A percentile compares a stretch with the other conserved stretches of the same genome.
These are phyloP conservation scores for Apamea monoglypha DNA, from an alignment of 2,888 invertebrate genomes.

Conservation along the genomic window DNA sequence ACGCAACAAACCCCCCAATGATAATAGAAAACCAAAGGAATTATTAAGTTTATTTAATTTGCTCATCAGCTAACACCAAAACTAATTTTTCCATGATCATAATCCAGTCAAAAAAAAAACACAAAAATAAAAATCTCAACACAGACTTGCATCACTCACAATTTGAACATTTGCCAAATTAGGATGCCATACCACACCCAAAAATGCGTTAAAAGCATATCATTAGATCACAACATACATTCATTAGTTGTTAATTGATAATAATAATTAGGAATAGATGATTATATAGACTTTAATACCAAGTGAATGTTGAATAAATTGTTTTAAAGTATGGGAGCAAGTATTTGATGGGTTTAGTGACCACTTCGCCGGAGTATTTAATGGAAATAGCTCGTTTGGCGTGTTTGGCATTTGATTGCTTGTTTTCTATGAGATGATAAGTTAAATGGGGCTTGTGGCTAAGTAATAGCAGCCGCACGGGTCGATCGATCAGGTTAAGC, in stretches of 20 bases:
- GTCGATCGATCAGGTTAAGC: too few species aligned
- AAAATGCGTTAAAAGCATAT: slow-evolving; percentile 55
- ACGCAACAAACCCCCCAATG: not conserved
- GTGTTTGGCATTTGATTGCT: slow-evolving; percentile 44
- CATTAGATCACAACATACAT: slow-evolving; percentile 28
- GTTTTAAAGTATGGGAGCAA: slow-evolving; percentile 9
- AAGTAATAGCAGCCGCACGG: too few species aligned
- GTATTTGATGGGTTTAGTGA: slow-evolving; percentile 41
- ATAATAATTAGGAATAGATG: slow-evolving; percentile 47
- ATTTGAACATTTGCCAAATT: slow-evolving; percentile 55
- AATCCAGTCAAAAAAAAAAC: slow-evolving; percentile 1
- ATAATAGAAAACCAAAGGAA: not conserved
- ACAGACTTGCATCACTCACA: slow-evolving; percentile 8
- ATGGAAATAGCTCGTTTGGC: slow-evolving; percentile 20
- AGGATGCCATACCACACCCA: slow-evolving; percentile 29
- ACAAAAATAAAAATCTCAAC: not conserved
- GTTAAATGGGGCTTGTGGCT: too few species aligned
- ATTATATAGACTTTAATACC: slow-evolving; percentile 26
- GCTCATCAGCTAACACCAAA: not conserved
- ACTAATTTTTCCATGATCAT: not conserved
- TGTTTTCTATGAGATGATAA: slow-evolving; percentile 16
- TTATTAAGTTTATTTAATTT: too few species aligned
- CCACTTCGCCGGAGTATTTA: slow-evolving; percentile 23
- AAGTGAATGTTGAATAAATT: slow-evolving; percentile 47
- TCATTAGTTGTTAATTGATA: slow-evolving; percentile 59